Evolutionary conservation across 1,140 invertebrate genomes (phyloP), one percentile per base, ranked within the genome.

Genomic region (Rhynchophorus ferrugineus): DNA sequence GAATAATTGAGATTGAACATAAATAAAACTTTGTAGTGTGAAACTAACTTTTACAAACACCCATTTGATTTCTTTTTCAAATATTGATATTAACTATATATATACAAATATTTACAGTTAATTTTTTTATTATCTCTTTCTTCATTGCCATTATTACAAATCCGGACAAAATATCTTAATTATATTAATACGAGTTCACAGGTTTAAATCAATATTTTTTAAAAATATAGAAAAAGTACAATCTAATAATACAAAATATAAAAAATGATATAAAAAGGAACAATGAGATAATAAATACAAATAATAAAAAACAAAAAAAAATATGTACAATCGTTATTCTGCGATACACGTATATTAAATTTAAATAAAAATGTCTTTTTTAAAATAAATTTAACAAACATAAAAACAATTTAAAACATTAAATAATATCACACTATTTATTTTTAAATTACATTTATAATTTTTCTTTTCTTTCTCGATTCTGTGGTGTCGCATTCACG

Each of bases 341-440:
- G 57, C 57, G 45, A 29, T 61, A 61, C 44, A 60, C 33, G 54
- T 58, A 22, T 45, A 53, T 43, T 60, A 56, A 58, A 60, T 58
- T 61, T 62, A 64, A 65, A 65, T 63, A 65, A 63, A 29, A 14
- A 19, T 19, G 18, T 38, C 37, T 38, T 43, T 43, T 43, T 24
- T 17, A 20, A n/a, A 7, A 7, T 44, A 53, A 46, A 45, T 48
- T 44, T 48, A 67, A 67, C 64, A 66, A 67, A 42, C 59, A 60
- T 59, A 62, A 62, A 63, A 61, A 61, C 62, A 67, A 65, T 62
- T 65, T 55, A 54, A 63, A 67, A 61, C 64, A 67, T 64, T 66
- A 67, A 63, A 62, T 67, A 67, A 66, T 67, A 67, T 67, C 65
- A 67, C 65, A 67, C 65, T 64, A 64, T 62, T 53, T 50, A 55